Evolutionary conservation across 2,888 invertebrate species (phyloP), one percentile per base, ranked within the genome.

Genomic region (Spisula solida): DNA sequence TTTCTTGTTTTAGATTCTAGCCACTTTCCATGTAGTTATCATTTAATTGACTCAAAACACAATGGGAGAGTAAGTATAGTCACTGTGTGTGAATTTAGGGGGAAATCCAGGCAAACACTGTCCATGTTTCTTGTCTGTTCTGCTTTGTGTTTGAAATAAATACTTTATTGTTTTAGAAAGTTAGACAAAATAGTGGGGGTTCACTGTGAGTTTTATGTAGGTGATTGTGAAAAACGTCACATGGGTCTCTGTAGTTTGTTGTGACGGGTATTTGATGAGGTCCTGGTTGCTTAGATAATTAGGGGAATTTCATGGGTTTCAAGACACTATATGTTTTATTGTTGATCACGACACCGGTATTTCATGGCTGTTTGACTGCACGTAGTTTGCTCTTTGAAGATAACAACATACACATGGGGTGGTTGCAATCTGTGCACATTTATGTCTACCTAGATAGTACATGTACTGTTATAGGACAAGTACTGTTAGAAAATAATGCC

Each of bases 31-130:
- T 18, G 75, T 75, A 75, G 75, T 34, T 75, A 31, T 75, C 75
- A 82, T 31, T 81, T 81, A 66, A 47, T 81, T 79, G 48, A 60
- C 47, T 86, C 81, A 16, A 86, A 86, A 86, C 51, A 14, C n/a
- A 47, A 70, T 70, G 81, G 81, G 31, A 81, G 60, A 70, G 86
- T 86, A 86, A 86, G 86, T 86, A 86, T 60, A 66, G n/a, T 14
- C 34, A 48, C 81, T 51, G n/a, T 51, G 81, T 56, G 81, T 16
- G 5, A 78, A 78, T 20, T 41, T 34, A 12, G 25, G 75, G 29
- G 75, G 31, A 29, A 14, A n/a, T 60, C 41, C 47, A 25, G 25
- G n/a, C n/a, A n/a, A 25, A 25, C 25, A 10, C n/a, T 25, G 60
- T 66, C 60, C 5, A 25, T 25, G 60, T 66, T 66, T 66, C 60